Evolutionary conservation across 1,140 invertebrate genomes (phyloP), one percentile per base, ranked within the genome.

Genomic region (Bombus sylvicola): DNA sequence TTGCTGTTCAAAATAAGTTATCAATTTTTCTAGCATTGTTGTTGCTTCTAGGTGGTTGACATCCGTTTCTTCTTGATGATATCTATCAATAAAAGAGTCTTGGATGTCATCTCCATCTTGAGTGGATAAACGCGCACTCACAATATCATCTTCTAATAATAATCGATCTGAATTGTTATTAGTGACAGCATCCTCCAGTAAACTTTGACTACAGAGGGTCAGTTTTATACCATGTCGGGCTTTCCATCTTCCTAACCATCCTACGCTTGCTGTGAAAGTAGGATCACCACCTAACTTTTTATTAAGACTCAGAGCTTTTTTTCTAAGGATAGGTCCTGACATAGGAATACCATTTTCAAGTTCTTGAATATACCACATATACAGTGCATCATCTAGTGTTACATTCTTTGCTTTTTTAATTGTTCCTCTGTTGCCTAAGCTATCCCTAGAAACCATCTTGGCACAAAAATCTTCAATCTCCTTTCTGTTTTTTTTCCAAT

Each of bases 401-500:
- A 59, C 79, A 22, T 87, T 85, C 8, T 84, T 77, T 41, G 76
- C 53, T 34, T 47, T 82, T 22, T 82, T 82, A 37, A 75, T 59
- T 0, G 81, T 62, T 4, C 37, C 72, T 13, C 72, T 82, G n/a
- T 64, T 64, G 22, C 41, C 25, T 34, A 81, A 81, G 25, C 69
- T 34, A 41, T 75, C 71, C 28, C 31, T 75, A 10, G 80, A 74
- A 18, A 82, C 57, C 57, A 82, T 82, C 25, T 75, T 75, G 22
- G 81, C 57, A 47, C 81, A 82, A 47, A 83, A 83, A 5, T 57
- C 47, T 76, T 89, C 87, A 34, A 86, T 77, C 2, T 80, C 69
- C 39, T 68, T 78, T 62, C 83, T 53, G 34, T 88, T 88, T n/a
- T 72, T 83, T n/a, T 80, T 83, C 78, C 88, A 89, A 34, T 88